Evolutionary conservation across 2,888 invertebrate species (phyloP).

Genomic region (Yponomeuta malinellus): DNA sequence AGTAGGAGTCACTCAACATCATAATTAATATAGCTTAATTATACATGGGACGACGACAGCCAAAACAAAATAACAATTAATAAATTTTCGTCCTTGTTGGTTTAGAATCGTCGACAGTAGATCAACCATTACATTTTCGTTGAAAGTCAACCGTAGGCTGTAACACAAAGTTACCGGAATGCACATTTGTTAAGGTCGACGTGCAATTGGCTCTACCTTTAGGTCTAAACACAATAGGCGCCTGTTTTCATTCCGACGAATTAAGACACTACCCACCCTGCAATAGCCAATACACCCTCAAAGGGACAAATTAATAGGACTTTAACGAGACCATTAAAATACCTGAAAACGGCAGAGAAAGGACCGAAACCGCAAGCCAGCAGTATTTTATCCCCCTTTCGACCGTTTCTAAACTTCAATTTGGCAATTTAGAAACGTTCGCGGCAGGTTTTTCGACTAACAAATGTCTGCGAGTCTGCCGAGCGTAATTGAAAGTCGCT

Average conservation of each 20-base stretch:
- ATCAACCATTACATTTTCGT: no score
- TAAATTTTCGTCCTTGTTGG: no score
- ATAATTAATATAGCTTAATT: no score
- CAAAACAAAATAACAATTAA: no score
- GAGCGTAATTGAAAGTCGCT: constrained; percentile 48
- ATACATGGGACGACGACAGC: no score
- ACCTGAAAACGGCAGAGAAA: constrained; percentile 34
- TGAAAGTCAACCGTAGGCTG: no score
- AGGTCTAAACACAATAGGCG: no score
- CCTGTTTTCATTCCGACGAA: background rate
- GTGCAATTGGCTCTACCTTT: no score
- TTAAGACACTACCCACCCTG: constrained; percentile 1
- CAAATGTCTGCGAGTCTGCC: constrained; percentile 23
- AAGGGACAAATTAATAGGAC: constrained; percentile 37
- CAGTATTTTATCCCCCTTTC: constrained; percentile 35
- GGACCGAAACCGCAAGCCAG: constrained; percentile 39
- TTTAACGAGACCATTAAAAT: constrained; percentile 52
- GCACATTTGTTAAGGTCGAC: no score
- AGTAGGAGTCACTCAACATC: no score
- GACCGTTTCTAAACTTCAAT: constrained; percentile 30
- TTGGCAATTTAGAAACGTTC: constrained; percentile 13
- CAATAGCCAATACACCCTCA: constrained; percentile 9
- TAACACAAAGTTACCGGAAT: no score
- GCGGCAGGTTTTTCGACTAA: constrained; percentile 16
- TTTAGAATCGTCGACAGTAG: no score